Conservation (phyloP, 2,113 vertebrate species). For the Eublepharis macularius region DNA sequence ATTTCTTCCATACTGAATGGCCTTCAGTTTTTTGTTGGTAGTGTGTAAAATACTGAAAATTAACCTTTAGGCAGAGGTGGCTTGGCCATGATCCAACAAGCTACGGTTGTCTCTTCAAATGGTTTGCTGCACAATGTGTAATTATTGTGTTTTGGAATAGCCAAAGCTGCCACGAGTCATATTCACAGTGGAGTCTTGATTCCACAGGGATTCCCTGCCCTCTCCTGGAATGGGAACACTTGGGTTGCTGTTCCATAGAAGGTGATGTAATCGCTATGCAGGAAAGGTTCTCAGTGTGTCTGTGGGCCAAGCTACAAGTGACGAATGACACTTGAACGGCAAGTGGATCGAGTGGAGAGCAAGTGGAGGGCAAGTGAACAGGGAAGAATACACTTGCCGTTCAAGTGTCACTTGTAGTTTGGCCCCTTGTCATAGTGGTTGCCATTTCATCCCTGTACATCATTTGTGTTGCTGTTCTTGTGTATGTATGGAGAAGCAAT, state of each 20-base stretch:
- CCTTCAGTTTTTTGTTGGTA: too few relatives aligned
- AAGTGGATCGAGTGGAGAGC: too few relatives aligned
- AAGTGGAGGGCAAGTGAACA: too few relatives aligned
- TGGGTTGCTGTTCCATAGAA: background rate
- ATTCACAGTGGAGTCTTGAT: background rate
- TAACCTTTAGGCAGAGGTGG: too few relatives aligned
- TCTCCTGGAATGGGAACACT: background rate
- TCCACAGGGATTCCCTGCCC: background rate
- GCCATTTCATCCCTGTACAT: accelerated
- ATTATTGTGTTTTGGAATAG: background rate
- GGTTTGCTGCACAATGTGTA: background rate
- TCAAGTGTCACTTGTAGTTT: too few relatives aligned
- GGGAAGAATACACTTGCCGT: too few relatives aligned
- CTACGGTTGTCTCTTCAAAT: background rate
- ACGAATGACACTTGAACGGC: too few relatives aligned
- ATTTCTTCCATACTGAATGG: too few relatives aligned
- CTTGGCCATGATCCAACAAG: background rate
- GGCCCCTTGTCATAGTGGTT: accelerated
- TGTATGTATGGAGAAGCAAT: background rate
- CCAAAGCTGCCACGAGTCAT: background rate
- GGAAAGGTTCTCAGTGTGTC: background rate
- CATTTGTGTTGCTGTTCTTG: background rate
- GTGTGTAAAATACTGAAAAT: too few relatives aligned
- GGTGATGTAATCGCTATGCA: too few relatives aligned
- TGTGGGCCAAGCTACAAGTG: too few relatives aligned